A percentile compares a stretch with the other conserved stretches of the same genome.
These are phyloP conservation scores for Drosophila pruinosa DNA, from an alignment of 1,140 invertebrate genomes.

Conservation along the genomic window DNA sequence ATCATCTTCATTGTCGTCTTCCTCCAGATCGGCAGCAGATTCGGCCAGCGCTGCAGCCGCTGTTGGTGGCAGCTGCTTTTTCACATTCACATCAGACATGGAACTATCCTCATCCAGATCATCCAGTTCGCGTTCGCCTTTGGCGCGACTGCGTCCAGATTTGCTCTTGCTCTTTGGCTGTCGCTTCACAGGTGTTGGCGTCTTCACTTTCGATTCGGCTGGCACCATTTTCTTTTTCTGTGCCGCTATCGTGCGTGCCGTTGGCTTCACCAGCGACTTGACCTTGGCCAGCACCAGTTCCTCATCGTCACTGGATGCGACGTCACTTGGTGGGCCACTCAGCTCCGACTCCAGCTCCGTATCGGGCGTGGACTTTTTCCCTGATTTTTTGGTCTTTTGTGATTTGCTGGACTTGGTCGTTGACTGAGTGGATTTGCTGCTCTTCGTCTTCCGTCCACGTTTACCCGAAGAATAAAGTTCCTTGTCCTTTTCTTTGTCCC, in stretches of 20 bases:
- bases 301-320: conserved; percentile 59
- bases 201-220: conserved; percentile 65
- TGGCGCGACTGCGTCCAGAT: conserved; percentile 27
- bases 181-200: conserved; percentile 52
- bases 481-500: conserved; percentile 28
- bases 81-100: conserved; percentile 39
- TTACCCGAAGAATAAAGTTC: conserved; percentile 26
- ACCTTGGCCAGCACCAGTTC: conserved; percentile 51
- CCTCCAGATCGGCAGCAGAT: conserved; percentile 71
- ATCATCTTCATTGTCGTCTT: conserved; percentile 50
- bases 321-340: conserved; percentile 25
- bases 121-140: conserved; percentile 27
- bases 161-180: conserved; percentile 57
- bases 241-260: conserved; percentile 63
- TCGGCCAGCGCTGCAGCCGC: conserved; percentile 70
- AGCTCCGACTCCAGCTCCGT: conserved; percentile 45
- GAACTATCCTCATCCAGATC: conserved; percentile 28
- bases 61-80: conserved; percentile 69
- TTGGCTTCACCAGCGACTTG: conserved; percentile 55
- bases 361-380: conserved; percentile 47
- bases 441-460: conserved; percentile 50
- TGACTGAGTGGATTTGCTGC: conserved; percentile 34
- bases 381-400: conserved; percentile 68
- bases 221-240: conserved; percentile 69
- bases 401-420: conserved; percentile 42